Base-by-base conservation (phyloP, 2,888 invertebrate genomes). In the Tholera decimalis region DNA sequence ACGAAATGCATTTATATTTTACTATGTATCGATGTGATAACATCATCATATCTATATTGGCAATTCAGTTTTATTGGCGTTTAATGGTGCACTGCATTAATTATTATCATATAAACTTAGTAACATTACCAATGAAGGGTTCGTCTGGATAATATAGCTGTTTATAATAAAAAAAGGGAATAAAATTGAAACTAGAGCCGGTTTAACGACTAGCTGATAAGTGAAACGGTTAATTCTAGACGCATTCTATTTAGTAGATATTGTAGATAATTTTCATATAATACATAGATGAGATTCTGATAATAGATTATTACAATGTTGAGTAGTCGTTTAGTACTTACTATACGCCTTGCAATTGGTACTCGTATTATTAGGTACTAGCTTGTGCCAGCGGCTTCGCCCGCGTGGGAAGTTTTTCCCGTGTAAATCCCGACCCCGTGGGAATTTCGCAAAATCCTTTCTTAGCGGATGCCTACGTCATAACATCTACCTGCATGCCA, bases 31-130 rank as follows among this genome's bases (percentile, higher is more conserved):
- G 30, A 24, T 41, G 50, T 61, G 63, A 71, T 74, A 70, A 56
- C 47, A 50, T 73, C 62, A 65, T 72, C 64, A 58, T 46, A 51
- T 57, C 43, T 44, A 39, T 47, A 76, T 47, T 33, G 26, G 47
- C 55, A 41, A 44, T 74, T 51, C n/a, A 43, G 20, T 69, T 82
- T 79, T 74, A 82, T 81, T 68, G 7, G 39, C 44, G 28, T 78
- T 73, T 79, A 53, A 82, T 73, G 37, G 65, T 24, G 28, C 49
- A 53, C 67, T 59, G 59, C n/a, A n/a, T n/a, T 61, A 59, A 76
- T 60, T 53, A 58, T 53, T 74, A 43, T 37, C 43, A 46, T 43
- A 74, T 46, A 53, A 61, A 60, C 44, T 49, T n/a, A 55, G 60
- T 50, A 47, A 24, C 24, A 46, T 53, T 64, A 61, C 8, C 30